Evolutionary conservation across 2,113 vertebrate species (phyloP), one percentile per base, ranked within the genome.

Genomic region (Cryptomyrus ogoouensis): DNA sequence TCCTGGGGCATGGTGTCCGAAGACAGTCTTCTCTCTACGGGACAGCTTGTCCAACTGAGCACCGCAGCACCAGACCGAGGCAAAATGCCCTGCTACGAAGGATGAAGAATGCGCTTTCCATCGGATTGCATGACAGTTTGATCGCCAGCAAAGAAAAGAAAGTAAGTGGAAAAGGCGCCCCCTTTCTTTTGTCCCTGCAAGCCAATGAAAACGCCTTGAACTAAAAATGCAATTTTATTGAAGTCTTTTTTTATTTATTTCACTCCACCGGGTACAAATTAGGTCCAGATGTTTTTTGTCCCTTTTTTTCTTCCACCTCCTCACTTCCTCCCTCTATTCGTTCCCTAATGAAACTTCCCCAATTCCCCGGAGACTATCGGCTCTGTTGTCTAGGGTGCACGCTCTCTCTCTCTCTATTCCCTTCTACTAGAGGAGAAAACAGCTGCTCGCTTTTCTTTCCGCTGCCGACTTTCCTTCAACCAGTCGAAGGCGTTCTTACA

Each of bases 241-340:
- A 87, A 74, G 83, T 74, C 8, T 24, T 91, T 89, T 91, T 91
- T 90, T 91, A 52, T 17, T 89, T 89, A 89, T 88, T 31, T 49
- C 88, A 89, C 84, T 93, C 91, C 84, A 90, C 52, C 89, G 88
- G 89, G 44, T 91, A 90, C 91, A 95, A 95, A 96, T 95, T 90
- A 94, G 92, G 90, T 95, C 95, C 95, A 96, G 96, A 96, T 96
- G 95, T 93, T 91, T 92, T 89, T 80, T 56, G 53, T 91, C 56
- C 56, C 77, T 56, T 62, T 42, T 85, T 87, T 88, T 39, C 83
- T 93, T 93, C 93, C 92, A 93, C 93, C 94, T 94, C 94, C 93
- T 93, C 91, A 94, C 93, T 95, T 95, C 94, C 93, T 93, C 91
- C 90, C 87, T 90, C 21, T 42, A 46, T 10, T 84, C 58, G 39